Conservation (phyloP, 2,888 invertebrate species). For the Limnephilus rhombicus region DNA sequence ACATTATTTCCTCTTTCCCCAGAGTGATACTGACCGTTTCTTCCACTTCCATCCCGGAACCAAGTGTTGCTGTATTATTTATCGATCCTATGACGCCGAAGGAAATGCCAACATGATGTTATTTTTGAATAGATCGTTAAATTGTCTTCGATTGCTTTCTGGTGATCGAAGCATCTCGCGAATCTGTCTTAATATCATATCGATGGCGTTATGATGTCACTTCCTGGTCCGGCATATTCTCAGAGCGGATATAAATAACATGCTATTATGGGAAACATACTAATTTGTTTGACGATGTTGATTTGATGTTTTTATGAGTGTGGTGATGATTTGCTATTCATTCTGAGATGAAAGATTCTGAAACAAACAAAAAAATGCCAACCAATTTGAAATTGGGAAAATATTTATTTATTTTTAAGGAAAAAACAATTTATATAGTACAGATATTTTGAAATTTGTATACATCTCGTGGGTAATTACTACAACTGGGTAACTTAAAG, state of each 20-base stretch:
- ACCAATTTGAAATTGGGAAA: no score
- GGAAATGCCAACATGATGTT: not conserved
- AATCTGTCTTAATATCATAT: not conserved
- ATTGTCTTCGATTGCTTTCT: not conserved
- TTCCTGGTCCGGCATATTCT: not conserved
- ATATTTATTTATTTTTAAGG: no score
- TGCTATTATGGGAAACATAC: not conserved
- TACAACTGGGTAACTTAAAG: no score
- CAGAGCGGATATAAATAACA: not conserved
- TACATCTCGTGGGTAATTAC: no score
- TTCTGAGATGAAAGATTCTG: no score
- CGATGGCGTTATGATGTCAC: not conserved
- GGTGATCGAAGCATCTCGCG: not conserved
- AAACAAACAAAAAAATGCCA: no score
- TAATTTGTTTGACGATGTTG: not conserved
- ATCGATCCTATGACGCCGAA: not conserved
- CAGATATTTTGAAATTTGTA: no score
- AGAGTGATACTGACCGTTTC: no score
- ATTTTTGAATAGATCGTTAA: not conserved
- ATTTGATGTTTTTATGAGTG: not conserved
- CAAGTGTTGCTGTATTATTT: no score
- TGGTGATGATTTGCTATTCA: not conserved
- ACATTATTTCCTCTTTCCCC: no score
- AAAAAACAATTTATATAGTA: no score
- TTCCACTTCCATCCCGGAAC: no score